Evolutionary conservation across 2,797 vertebrate species (phyloP).

Genomic region (Coranthus polyacanthus): DNA sequence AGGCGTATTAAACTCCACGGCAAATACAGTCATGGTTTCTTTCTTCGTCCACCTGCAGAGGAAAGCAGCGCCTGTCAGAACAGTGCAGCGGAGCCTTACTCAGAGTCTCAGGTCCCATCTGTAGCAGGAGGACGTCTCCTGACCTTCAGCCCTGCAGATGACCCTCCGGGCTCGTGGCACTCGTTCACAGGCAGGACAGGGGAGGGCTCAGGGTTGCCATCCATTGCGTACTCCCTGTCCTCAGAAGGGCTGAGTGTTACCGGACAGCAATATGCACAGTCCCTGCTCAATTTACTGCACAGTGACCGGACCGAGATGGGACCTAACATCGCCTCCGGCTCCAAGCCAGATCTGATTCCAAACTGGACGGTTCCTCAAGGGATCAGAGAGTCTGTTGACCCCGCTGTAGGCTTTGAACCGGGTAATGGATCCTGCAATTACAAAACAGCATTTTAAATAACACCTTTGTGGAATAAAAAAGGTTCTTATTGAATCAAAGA

Average conservation of each 20-base stretch:
- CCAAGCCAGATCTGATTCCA: constrained; percentile 83
- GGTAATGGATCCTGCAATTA: constrained; percentile 71
- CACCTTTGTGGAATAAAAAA: too few relatives aligned
- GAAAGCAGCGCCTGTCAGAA: constrained; percentile 75
- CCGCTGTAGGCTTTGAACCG: constrained; percentile 76
- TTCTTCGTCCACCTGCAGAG: constrained; percentile 74
- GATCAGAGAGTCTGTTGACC: constrained; percentile 83
- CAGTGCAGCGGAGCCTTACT: constrained; percentile 72
- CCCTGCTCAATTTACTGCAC: constrained; percentile 90
- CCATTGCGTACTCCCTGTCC: constrained; percentile 72
- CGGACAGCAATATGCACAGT: constrained; percentile 85
- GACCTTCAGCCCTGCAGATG: constrained; percentile 45
- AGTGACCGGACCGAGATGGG: constrained; percentile 83
- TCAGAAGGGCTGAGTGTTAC: constrained; percentile 71
- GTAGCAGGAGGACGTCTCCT: constrained; percentile 56
- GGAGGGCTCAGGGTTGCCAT: constrained; percentile 52
- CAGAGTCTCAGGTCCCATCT: constrained; percentile 69
- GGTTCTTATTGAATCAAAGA: too few relatives aligned
- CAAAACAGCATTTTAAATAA: constrained; percentile 2
- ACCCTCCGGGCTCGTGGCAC: constrained; percentile 81
- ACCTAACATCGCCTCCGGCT: constrained; percentile 77
- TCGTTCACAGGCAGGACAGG: constrained; percentile 75
- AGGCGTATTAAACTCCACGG: too few relatives aligned
- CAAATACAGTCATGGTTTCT: background rate
- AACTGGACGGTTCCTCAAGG: constrained; percentile 80